Evolutionary conservation across 2,113 vertebrate species (phyloP).

Genomic region (Prochilodus magdalenae): DNA sequence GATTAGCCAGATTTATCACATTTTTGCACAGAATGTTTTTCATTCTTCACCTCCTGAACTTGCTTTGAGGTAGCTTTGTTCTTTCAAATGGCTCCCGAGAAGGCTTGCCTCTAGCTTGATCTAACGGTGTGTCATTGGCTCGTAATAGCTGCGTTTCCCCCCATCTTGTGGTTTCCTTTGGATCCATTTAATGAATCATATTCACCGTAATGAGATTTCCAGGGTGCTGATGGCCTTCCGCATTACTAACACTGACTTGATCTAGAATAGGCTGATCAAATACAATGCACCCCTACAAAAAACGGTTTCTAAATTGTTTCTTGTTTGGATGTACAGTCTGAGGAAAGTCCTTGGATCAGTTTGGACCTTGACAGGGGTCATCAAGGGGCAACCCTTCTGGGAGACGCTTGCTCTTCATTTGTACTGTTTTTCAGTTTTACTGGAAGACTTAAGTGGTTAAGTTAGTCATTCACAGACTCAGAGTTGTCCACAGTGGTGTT

Average conservation of each 20-base stretch:
- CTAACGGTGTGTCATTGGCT: conserved; percentile 58
- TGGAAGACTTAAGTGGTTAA: no score
- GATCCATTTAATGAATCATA: conserved; percentile 64
- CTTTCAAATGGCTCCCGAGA: conserved; percentile 49
- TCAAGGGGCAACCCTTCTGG: no score
- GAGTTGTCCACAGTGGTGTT: no score
- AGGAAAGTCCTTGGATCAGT: no score
- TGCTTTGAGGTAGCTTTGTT: conserved; percentile 24
- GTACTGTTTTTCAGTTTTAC: no score
- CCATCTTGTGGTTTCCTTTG: conserved; percentile 68
- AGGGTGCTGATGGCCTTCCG: background rate
- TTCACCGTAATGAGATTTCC: conserved; percentile 48
- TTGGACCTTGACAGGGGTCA: no score
- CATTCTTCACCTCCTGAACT: conserved; percentile 50
- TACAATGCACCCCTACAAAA: no score
- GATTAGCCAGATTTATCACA: conserved; percentile 61
- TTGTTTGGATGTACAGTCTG: no score
- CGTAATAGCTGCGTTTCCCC: conserved; percentile 64
- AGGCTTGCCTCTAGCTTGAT: conserved; percentile 53
- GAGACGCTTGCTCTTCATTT: no score
- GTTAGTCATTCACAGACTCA: no score
- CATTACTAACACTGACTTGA: background rate
- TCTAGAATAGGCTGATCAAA: no score
- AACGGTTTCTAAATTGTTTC: no score
- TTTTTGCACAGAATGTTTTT: conserved; percentile 57